Percentiles rank a stretch among this genome's conserved stretches.
Conservation (phyloP, 2,888 invertebrate species). For the Sclerodermus sp. region DNA sequence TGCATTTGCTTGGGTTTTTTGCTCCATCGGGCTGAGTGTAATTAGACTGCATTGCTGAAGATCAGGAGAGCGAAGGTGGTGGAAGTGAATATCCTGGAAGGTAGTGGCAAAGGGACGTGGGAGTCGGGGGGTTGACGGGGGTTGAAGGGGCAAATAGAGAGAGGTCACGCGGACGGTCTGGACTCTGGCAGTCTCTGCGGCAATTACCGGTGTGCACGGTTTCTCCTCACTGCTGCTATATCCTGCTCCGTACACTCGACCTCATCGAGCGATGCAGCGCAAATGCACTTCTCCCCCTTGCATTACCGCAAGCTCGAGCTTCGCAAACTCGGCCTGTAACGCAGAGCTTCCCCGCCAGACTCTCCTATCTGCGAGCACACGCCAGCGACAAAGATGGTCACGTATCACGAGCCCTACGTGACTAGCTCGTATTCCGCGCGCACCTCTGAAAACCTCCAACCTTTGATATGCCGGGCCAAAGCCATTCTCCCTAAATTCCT, state of each 20-base stretch:
- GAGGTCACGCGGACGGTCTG: conserved; percentile 26
- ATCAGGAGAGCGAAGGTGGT: conserved; percentile 11
- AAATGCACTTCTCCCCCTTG: conserved; percentile 22
- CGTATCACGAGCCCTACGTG: no score
- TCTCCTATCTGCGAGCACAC: no score
- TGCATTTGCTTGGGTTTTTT: no score
- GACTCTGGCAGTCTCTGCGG: conserved; percentile 28
- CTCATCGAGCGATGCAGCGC: conserved; percentile 16
- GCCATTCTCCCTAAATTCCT: no score
- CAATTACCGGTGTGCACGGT: conserved; percentile 38
- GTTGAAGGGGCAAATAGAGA: conserved; percentile 17
- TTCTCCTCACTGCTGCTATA: conserved; percentile 18
- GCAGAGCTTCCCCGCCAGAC: neutral
- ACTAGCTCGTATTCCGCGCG: no score
- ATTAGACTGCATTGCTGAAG: conserved; percentile 23
- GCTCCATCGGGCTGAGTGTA: conserved; percentile 17
- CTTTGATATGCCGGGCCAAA: no score
- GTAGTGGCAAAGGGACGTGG: neutral
- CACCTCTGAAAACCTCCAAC: no score
- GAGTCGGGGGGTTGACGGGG: neutral
- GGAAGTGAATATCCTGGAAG: neutral
- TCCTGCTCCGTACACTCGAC: conserved; percentile 23
- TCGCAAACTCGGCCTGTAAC: conserved; percentile 1
- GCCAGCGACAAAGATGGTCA: no score
- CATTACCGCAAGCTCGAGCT: conserved; percentile 13